Base-by-base conservation (phyloP, 2,888 invertebrate genomes). In the Phytoseiulus persimilis region DNA sequence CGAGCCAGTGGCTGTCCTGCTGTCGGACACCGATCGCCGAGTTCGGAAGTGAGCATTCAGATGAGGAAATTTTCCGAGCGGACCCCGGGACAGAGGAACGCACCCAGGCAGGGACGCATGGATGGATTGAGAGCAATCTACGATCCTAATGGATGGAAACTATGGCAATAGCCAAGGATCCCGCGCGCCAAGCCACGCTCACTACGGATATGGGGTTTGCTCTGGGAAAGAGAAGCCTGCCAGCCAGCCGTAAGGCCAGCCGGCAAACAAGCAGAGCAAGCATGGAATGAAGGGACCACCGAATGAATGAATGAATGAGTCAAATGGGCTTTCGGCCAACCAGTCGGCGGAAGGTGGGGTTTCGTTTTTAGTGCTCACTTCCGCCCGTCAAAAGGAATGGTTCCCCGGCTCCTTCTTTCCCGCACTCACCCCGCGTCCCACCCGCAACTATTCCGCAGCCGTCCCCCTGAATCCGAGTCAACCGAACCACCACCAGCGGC, bases 281-380 rank as follows among this genome's bases (percentile, higher is more conserved):
- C 65, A 65, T 65, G 9, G 65, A 65, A 65, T 65, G 65, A 65
- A 65, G 14, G 65, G 18, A 65, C 9, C 11, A 65, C 5, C 65
- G 23, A 65, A 65, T 28, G 65, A 65, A 65, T 28, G 65, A 65
- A 65, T 65, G 65, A 65, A 65, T 65, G 65, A 65, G 23, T 65
- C 65, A 65, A 65, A 65, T 65, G 65, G 65, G 65, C 65, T 14
- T 65, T 65, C 65, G 65, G 65, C 65, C 65, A 65, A 65, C 65
- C 65, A 65, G 65, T 65, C 65, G 65, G 65, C 65, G 65, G 65
- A 65, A 65, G 65, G 65, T 65, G 65, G 65, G 65, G 28, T 87
- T 87, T 33, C 87, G 87, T 87, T 87, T 87, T 87, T 87, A 87
- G 87, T 45, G 45, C 32, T 87, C 33, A 31, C 32, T 87, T 87